A percentile compares a stretch with the other conserved stretches of the same genome.
phyloP scores from a whole-genome alignment of 2,797 vertebrate genomes.

The Megaceryle alcyon region DNA sequence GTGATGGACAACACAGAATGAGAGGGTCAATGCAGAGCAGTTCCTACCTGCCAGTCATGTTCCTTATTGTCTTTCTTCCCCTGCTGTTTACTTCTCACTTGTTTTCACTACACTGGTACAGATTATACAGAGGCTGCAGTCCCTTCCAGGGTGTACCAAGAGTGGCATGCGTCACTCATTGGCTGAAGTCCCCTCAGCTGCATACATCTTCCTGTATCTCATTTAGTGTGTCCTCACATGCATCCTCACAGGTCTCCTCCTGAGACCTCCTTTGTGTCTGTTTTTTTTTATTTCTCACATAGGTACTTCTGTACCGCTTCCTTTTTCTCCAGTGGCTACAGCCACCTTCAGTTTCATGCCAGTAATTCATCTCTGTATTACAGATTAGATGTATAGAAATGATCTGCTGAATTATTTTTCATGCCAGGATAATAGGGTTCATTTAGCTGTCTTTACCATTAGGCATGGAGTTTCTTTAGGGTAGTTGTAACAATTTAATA shows the following conservation, averaged over 20 bases:
- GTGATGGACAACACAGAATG: background rate
- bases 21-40: background rate
- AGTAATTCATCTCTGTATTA: background rate
- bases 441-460: background rate
- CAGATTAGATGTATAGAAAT: background rate
- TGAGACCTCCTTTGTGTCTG: too few relatives aligned
- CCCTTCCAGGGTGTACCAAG: background rate
- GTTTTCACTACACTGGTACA: background rate
- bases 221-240: background rate
- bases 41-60: background rate
- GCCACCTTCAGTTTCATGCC: background rate
- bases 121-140: background rate
- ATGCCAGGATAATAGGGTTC: background rate
- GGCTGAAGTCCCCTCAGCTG: background rate
- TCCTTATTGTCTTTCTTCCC: background rate
- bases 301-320: background rate
- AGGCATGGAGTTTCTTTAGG: background rate
- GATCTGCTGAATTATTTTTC: background rate
- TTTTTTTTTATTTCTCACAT: background rate
- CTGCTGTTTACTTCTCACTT: background rate
- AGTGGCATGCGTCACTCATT: background rate
- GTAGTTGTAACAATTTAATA: background rate
- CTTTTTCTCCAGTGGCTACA: too few relatives aligned
- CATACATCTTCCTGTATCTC: background rate
- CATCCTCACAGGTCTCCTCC: background rate